Conservation (phyloP, 2,797 vertebrate genomes). For the Enteromius unitaeniatus region DNA sequence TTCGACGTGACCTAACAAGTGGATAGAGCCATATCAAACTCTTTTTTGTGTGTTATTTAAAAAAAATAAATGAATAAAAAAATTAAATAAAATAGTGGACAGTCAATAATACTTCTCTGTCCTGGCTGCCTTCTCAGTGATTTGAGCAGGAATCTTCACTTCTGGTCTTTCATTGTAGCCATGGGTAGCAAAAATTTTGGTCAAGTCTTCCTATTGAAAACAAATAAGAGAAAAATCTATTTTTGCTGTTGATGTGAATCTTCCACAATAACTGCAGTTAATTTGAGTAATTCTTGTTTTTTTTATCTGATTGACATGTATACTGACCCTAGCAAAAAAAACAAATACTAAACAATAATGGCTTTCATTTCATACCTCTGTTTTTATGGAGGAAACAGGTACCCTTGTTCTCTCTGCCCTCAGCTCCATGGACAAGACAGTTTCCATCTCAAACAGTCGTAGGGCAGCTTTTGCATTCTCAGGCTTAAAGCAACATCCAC, state of each 20-base stretch:
- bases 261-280: neutral
- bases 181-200: neutral
- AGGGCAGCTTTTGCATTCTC: conserved; percentile 66
- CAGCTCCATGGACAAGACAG: neutral
- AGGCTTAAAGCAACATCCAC: conserved; percentile 75
- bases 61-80: neutral
- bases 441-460: conserved; percentile 56
- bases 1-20: neutral
- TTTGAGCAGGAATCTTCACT: neutral
- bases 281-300: neutral
- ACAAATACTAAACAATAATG: neutral
- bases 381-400: neutral
- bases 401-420: neutral
- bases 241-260: neutral
- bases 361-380: neutral
- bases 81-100: neutral
- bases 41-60: neutral
- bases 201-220: neutral
- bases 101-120: conserved; percentile 7
- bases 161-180: neutral
- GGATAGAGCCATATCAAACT: neutral
- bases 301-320: neutral
- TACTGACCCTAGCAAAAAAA: neutral
- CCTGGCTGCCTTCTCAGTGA: conserved; percentile 18
- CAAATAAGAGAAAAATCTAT: neutral